A percentile compares a stretch with the other conserved stretches of the same genome.
These are phyloP conservation scores for Amphiprion percula DNA, from an alignment of 2,113 vertebrate species.

Conservation along the genomic window DNA sequence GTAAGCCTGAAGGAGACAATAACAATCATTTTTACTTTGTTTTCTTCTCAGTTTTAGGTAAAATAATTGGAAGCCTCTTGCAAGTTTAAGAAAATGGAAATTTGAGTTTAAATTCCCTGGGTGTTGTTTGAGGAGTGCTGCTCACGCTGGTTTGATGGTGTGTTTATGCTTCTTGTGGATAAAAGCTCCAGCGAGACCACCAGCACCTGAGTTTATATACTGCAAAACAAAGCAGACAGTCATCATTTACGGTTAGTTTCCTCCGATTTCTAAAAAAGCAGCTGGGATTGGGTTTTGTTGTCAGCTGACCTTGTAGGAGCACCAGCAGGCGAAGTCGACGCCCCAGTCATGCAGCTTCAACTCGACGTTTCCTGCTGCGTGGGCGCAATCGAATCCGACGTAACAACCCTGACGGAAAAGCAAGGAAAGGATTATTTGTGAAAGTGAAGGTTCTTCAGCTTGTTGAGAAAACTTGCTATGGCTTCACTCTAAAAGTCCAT, in stretches of 20 bases:
- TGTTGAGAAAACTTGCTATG: no score
- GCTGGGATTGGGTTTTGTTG: background rate
- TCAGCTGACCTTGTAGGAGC: conserved; percentile 93
- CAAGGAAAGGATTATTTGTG: no score
- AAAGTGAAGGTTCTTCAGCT: no score
- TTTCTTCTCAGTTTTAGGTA: no score
- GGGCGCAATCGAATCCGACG: conserved; percentile 96
- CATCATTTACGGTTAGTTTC: background rate
- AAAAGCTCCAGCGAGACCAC: conserved; percentile 91
- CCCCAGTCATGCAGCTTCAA: conserved; percentile 93
- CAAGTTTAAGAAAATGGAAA: no score
- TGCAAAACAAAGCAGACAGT: conserved; percentile 64
- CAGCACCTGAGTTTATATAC: conserved; percentile 96
- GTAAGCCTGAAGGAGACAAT: conserved; percentile 82
- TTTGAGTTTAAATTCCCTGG: no score
- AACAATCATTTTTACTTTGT: no score
- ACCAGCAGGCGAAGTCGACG: conserved; percentile 98
- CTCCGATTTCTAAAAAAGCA: background rate
- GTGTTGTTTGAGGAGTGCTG: conserved; percentile 39
- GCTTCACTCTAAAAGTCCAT: no score
- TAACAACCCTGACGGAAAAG: conserved; percentile 88
- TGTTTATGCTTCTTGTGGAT: conserved; percentile 91
- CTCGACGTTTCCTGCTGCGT: conserved; percentile 92
- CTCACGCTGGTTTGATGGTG: conserved; percentile 90
- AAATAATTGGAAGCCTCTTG: no score